Evolutionary conservation across 2,888 invertebrate species (phyloP).

Genomic region (Diarsia brunnea): DNA sequence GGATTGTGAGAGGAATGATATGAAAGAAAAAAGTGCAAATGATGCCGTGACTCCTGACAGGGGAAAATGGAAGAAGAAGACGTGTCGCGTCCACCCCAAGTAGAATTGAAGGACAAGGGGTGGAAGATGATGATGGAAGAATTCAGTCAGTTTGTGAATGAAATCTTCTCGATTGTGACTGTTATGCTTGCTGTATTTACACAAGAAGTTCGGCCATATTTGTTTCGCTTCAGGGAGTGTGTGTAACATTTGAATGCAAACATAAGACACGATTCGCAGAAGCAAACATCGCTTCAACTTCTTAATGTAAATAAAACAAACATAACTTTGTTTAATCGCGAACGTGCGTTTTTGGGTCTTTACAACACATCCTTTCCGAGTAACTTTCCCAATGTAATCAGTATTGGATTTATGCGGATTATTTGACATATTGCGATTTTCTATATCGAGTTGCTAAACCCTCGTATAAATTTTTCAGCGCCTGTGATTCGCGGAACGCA

Average conservation of each 20-base stretch:
- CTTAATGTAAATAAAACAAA: conserved; percentile 62
- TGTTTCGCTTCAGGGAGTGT: conserved; percentile 54
- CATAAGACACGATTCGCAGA: conserved; percentile 57
- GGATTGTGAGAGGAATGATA: no score
- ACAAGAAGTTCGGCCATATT: conserved; percentile 56
- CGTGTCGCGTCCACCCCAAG: no score
- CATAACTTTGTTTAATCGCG: conserved; percentile 58
- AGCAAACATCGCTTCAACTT: conserved; percentile 59
- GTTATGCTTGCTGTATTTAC: conserved; percentile 43
- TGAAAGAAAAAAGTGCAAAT: no score
- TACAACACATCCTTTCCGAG: conserved; percentile 18
- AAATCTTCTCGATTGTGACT: conserved; percentile 17
- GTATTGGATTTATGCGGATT: conserved; percentile 28
- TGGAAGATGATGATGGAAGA: neutral
- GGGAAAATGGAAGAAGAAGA: no score
- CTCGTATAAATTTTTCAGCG: conserved; percentile 47
- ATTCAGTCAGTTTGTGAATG: conserved; percentile 11
- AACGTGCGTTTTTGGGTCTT: conserved; percentile 63
- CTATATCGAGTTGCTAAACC: conserved; percentile 34
- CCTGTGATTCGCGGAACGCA: conserved; percentile 36
- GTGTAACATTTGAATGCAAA: conserved; percentile 64
- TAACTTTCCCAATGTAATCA: conserved; percentile 42
- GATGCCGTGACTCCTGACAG: no score
- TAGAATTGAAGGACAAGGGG: no score
- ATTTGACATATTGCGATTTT: conserved; percentile 48